These are phyloP conservation scores for Drosophila percnosoma DNA, from an alignment of 2,888 invertebrate genomes.

Conservation along the genomic window DNA sequence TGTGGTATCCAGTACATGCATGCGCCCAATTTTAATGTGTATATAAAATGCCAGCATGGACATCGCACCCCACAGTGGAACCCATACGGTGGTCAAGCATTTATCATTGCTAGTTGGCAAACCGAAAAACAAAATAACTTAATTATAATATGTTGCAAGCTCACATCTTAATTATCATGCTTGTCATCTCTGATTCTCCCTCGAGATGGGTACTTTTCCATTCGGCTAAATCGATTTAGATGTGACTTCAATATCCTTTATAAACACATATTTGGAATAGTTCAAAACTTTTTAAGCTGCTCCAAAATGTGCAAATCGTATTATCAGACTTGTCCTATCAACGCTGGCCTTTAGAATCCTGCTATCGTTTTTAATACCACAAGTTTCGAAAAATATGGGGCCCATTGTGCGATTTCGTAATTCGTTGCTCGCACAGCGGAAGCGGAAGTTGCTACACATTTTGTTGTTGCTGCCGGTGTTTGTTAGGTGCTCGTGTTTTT, in stretches of 20 bases:
- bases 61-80: slow-evolving; percentile 32
- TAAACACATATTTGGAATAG: not conserved
- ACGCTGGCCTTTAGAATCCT: not conserved
- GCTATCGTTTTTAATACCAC: not conserved
- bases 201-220: not conserved
- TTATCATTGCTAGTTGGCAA: not conserved
- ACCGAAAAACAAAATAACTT: not conserved
- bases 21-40: slow-evolving; percentile 61
- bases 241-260: not conserved
- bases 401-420: slow-evolving; percentile 39
- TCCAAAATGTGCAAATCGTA: not conserved
- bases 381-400: slow-evolving; percentile 29
- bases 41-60: slow-evolving; percentile 55
- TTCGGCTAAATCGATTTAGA: not conserved
- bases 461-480: slow-evolving; percentile 42
- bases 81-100: not conserved
- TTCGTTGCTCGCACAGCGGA: slow-evolving; percentile 50
- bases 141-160: not conserved
- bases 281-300: not conserved
- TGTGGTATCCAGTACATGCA: slow-evolving; percentile 51
- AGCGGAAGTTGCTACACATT: slow-evolving; percentile 70
- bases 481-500: slow-evolving; percentile 70
- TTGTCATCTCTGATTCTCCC: not conserved
- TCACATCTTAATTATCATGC: not conserved
- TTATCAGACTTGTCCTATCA: not conserved